Conservation (phyloP, 2,888 invertebrate species). For the Digitonthophagus gazella region DNA sequence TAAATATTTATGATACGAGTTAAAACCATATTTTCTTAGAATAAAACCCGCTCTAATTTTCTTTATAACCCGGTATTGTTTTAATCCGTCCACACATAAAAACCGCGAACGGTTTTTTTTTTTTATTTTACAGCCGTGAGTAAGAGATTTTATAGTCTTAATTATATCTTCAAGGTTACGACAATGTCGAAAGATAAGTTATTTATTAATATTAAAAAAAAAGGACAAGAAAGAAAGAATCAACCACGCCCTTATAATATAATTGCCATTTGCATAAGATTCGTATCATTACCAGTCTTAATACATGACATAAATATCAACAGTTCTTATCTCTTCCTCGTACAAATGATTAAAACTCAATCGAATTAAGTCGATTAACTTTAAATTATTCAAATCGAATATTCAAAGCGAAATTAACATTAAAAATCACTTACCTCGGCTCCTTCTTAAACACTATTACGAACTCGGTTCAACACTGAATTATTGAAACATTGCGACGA, state of each 20-base stretch:
- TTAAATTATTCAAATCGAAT: too few relatives aligned
- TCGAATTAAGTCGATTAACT: too few relatives aligned
- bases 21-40: too few relatives aligned
- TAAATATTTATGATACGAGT: too few relatives aligned
- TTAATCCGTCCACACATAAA: too few relatives aligned
- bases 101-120: background rate
- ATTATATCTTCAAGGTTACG: background rate
- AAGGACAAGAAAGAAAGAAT: background rate
- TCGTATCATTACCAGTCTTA: background rate
- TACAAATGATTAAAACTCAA: too few relatives aligned
- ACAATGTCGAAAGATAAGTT: background rate
- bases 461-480: background rate
- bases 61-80: background rate
- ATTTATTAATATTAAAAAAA: background rate
- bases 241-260: background rate
- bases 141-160: background rate
- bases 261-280: background rate
- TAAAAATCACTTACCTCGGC: background rate
- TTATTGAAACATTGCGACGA: background rate
- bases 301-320: too few relatives aligned
- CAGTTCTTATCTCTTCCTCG: background rate
- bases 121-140: background rate
- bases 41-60: background rate
- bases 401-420: too few relatives aligned
- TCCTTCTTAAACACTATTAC: background rate